Evolutionary conservation across 2,113 vertebrate genomes (phyloP), one percentile per base, ranked within the genome.

Genomic region (Cichladusa arquata): DNA sequence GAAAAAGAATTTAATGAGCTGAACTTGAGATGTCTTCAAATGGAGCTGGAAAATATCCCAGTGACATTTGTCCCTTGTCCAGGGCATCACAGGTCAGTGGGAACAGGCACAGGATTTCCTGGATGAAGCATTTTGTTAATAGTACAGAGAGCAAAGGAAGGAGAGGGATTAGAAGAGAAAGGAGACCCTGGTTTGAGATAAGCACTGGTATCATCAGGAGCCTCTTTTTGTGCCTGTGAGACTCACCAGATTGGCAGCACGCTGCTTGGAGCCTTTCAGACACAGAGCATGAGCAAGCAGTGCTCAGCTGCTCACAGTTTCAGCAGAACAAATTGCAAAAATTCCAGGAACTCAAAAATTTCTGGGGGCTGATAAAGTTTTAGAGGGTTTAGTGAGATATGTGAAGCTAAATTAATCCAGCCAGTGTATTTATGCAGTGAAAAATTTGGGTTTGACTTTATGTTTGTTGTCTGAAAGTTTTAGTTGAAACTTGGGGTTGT

Each of bases 1-100:
- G 79, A 87, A 78, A 94, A 96, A 71, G 48, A 51, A 93, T 84
- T 45, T 82, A 48, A 87, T 91, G 81, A 76, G 70, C n/a, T 34
- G 34, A 65, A 82, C 28, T 82, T 73, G 50, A 81, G 57, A 6
- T 16, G 50, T 71, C 80, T 87, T 96, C 90, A 74, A 40, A 36
- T 34, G 40, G 42, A 85, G 42, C 42, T 65, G 38, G 53, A 54
- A 84, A 78, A 76, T 64, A 81, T 22, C 73, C 67, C 76, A 82
- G 80, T 78, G 92, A 36, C 31, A 45, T 89, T 81, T 93, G 53
- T 29, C 92, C 33, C 4, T 19, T 25, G 82, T 64, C 50, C 38
- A 54, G 85, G 47, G 56, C 80, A 51, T 80, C 67, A 11, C 18
- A 66, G 50, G 45, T 84, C 80, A 24, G 8, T 64, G 72, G 47